These are phyloP conservation scores for Dolichoris vasculosae DNA, from an alignment of 1,140 invertebrate species.

Conservation along the genomic window DNA sequence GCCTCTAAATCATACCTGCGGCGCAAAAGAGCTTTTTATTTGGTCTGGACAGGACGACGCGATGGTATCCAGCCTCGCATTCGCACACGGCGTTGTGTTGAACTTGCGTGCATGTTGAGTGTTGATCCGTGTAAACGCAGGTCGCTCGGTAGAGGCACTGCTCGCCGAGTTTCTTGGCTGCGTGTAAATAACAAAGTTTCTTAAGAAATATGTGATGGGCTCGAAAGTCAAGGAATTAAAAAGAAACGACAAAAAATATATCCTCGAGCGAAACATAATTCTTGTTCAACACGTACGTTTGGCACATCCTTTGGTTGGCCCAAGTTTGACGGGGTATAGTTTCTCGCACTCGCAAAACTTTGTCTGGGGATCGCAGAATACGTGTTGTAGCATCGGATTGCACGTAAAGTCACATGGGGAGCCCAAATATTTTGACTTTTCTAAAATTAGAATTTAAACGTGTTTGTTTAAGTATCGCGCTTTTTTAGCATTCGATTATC, in stretches of 20 bases:
- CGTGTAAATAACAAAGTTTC: slow-evolving; percentile 46
- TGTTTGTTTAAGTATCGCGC: neutral
- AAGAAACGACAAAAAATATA: neutral
- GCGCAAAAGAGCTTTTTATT: slow-evolving; percentile 86
- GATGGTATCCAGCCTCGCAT: slow-evolving; percentile 85
- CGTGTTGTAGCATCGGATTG: slow-evolving; percentile 82
- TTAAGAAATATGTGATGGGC: neutral
- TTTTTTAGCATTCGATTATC: neutral
- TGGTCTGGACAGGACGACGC: slow-evolving; percentile 82
- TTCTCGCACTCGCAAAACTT: slow-evolving; percentile 84
- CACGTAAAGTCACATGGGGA: slow-evolving; percentile 84
- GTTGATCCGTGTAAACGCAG: slow-evolving; percentile 84
- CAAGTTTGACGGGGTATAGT: slow-evolving; percentile 84
- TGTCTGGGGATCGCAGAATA: slow-evolving; percentile 82
- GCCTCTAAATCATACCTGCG: slow-evolving; percentile 77
- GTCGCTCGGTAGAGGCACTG: slow-evolving; percentile 88
- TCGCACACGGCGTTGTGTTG: slow-evolving; percentile 90
- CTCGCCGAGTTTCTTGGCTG: slow-evolving; percentile 87
- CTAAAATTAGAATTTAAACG: slow-evolving; percentile 67
- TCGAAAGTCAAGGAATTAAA: neutral
- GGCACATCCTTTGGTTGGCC: slow-evolving; percentile 83
- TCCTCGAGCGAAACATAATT: neutral
- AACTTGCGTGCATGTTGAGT: slow-evolving; percentile 86
- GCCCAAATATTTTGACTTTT: slow-evolving; percentile 83
- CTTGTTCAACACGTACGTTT: slow-evolving; percentile 79